Conservation (phyloP, 2,113 vertebrate genomes). For the Antennarius striatus region DNA sequence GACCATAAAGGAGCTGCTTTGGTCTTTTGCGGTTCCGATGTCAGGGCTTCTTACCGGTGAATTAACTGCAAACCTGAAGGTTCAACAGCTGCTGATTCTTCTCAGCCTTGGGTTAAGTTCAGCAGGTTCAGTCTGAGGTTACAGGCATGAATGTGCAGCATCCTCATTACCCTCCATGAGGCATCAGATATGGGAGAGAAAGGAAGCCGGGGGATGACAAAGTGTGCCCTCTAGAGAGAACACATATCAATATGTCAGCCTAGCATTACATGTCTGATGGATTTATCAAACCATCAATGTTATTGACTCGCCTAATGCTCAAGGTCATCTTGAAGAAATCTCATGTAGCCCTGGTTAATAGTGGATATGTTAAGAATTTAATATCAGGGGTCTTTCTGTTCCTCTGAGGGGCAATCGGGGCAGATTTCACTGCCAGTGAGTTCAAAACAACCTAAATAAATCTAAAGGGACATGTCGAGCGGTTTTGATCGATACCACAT, state of each 20-base stretch:
- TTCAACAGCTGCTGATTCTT: no score
- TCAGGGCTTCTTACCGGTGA: neutral
- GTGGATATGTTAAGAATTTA: neutral
- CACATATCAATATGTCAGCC: slow-evolving; percentile 38
- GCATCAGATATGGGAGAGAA: slow-evolving; percentile 2
- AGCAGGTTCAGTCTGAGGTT: no score
- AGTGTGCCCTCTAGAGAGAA: slow-evolving; percentile 13
- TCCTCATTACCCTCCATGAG: neutral
- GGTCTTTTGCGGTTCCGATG: neutral
- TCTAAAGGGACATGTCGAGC: neutral
- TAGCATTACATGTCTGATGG: slow-evolving; percentile 36
- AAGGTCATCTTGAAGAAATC: slow-evolving; percentile 33
- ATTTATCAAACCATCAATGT: slow-evolving; percentile 43
- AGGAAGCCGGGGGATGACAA: slow-evolving; percentile 16
- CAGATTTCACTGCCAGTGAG: slow-evolving; percentile 1
- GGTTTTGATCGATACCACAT: slow-evolving; percentile 7
- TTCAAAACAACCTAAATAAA: slow-evolving; percentile 6
- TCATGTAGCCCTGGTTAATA: neutral
- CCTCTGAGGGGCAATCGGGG: neutral
- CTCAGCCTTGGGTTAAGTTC: no score
- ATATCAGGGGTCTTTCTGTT: neutral
- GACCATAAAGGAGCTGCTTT: slow-evolving; percentile 5
- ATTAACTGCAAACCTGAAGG: no score
- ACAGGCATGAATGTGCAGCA: no score
- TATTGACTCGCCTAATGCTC: slow-evolving; percentile 35